A percentile compares a stretch with the other conserved stretches of the same genome.
These are phyloP conservation scores for Pseudomyrmex cubaensis DNA, from an alignment of 1,140 invertebrate genomes.

Conservation along the genomic window DNA sequence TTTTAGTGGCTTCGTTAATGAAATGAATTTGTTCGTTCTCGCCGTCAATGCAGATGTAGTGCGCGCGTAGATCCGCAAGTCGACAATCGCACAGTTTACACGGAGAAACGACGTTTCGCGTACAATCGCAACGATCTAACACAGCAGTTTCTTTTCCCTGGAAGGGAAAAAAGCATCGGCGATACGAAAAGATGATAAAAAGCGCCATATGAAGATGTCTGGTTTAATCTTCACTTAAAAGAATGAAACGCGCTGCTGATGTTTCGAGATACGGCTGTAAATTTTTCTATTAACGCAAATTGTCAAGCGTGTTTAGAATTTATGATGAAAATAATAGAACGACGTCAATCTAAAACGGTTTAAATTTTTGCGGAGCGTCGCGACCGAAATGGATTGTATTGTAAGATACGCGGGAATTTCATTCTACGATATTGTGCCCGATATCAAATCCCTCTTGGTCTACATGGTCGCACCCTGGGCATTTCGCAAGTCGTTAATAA, in stretches of 20 bases:
- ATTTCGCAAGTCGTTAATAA: conserved; percentile 62
- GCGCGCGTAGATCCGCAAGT: neutral
- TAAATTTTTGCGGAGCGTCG: neutral
- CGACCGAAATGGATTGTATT: conserved; percentile 34
- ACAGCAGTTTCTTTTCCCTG: too few relatives aligned
- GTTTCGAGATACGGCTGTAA: neutral
- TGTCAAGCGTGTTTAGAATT: neutral
- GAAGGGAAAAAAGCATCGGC: too few relatives aligned
- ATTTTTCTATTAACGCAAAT: neutral
- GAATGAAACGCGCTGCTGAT: neutral
- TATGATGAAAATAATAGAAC: neutral
- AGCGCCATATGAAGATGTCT: too few relatives aligned
- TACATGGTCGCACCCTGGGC: conserved; percentile 42
- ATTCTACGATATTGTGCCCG: conserved; percentile 5
- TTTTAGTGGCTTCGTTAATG: conserved; percentile 83
- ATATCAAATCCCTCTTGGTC: conserved; percentile 62
- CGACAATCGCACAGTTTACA: too few relatives aligned
- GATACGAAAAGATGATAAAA: too few relatives aligned
- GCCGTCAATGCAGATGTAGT: neutral
- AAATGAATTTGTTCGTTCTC: conserved; percentile 77
- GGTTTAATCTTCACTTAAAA: too few relatives aligned
- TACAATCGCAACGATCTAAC: neutral
- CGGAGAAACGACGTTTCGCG: neutral
- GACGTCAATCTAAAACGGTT: neutral
- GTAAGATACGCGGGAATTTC: conserved; percentile 1